Percentiles rank a stretch among this genome's conserved stretches.
These are phyloP conservation scores for Oxygymnocypris stewartii DNA, from an alignment of 2,113 vertebrate genomes.

Conservation along the genomic window DNA sequence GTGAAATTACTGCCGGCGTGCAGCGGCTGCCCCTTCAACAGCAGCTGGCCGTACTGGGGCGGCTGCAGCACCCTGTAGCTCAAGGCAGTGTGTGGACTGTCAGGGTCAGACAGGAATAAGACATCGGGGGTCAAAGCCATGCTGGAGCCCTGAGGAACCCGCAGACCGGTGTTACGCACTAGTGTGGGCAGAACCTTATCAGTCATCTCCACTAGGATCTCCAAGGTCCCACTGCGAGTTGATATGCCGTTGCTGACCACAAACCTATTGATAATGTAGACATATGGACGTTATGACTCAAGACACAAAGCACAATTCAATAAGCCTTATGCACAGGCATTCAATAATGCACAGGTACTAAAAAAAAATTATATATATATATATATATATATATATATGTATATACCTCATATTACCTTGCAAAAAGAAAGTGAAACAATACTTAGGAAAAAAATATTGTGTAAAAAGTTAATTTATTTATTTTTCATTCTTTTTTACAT, in stretches of 20 bases:
- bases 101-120: constrained; percentile 83
- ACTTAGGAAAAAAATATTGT: neutral
- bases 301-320: neutral
- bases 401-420: too few species aligned
- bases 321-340: neutral
- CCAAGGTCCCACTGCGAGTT: constrained; percentile 81
- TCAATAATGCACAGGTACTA: too few species aligned
- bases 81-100: constrained; percentile 79
- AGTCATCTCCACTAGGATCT: constrained; percentile 78
- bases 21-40: constrained; percentile 63
- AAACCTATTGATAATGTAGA: constrained; percentile 82
- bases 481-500: neutral
- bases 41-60: constrained; percentile 81
- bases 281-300: neutral
- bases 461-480: neutral
- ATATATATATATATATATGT: too few species aligned
- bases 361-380: too few species aligned
- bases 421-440: neutral
- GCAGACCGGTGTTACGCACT: constrained; percentile 78
- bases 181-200: constrained; percentile 82
- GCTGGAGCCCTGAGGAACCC: constrained; percentile 74
- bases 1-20: constrained; percentile 78
- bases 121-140: constrained; percentile 78
- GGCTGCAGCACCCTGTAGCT: constrained; percentile 78
- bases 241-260: constrained; percentile 86